Conservation (phyloP, 2,113 vertebrate species). For the Peucedramus taeniatus region DNA sequence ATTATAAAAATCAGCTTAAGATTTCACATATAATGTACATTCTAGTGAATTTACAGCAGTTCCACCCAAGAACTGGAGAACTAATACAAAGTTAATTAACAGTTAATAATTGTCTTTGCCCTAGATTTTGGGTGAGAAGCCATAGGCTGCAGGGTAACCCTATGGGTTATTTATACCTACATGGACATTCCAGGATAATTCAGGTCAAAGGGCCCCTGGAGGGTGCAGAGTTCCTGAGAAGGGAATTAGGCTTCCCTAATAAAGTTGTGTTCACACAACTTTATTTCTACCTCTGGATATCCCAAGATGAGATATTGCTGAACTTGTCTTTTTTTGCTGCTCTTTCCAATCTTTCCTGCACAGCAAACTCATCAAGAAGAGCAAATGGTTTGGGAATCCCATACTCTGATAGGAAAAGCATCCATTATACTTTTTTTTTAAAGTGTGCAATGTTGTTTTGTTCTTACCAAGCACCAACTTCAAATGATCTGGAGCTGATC, state of each 20-base stretch:
- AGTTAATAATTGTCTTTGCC: neutral
- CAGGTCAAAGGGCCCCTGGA: neutral
- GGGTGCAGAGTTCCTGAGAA: neutral
- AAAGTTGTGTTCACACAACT: rapidly evolving
- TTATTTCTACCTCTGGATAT: neutral
- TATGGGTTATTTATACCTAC: neutral
- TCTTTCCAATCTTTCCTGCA: neutral
- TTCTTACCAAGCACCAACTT: neutral
- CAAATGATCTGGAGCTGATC: neutral
- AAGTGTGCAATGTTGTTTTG: neutral
- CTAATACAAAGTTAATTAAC: neutral
- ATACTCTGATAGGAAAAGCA: neutral
- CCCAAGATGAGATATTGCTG: neutral
- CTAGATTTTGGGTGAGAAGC: neutral
- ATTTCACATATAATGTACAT: neutral
- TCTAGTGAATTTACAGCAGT: neutral
- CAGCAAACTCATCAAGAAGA: neutral
- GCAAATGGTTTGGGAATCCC: neutral
- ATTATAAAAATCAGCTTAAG: neutral
- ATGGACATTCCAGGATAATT: neutral
- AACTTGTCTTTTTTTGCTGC: neutral
- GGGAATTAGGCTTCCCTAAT: neutral
- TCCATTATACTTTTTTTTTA: rapidly evolving
- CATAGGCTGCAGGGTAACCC: neutral
- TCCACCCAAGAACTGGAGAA: neutral